phyloP scores from a whole-genome alignment of 1,140 invertebrate genomes.

The Drosophila setifemur region DNA sequence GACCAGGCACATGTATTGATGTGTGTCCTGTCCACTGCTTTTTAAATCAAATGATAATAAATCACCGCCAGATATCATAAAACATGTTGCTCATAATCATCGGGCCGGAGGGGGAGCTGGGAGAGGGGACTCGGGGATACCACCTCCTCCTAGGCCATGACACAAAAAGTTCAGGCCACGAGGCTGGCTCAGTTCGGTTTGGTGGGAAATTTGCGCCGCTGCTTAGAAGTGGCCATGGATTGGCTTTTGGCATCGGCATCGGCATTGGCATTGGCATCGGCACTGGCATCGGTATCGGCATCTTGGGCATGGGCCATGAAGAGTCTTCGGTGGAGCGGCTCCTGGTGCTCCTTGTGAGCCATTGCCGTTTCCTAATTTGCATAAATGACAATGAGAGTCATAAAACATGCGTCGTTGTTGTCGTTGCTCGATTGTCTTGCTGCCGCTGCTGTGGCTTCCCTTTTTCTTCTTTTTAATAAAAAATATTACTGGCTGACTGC shows the following conservation, averaged over 20 bases:
- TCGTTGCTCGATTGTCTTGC: slow-evolving; percentile 62
- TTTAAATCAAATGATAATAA: slow-evolving; percentile 83
- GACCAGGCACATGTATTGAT: slow-evolving; percentile 62
- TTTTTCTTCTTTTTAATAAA: slow-evolving; percentile 52
- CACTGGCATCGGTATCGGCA: not conserved
- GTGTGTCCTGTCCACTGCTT: slow-evolving; percentile 80
- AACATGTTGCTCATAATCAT: slow-evolving; percentile 80
- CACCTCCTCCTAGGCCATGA: slow-evolving; percentile 38
- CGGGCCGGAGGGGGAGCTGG: slow-evolving; percentile 28
- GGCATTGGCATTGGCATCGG: slow-evolving; percentile 2
- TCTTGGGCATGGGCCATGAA: slow-evolving; percentile 9
- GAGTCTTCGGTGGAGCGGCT: slow-evolving; percentile 25
- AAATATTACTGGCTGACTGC: slow-evolving; percentile 60
- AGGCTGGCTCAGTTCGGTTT: slow-evolving; percentile 18
- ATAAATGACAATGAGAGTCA: slow-evolving; percentile 82
- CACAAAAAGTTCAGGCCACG: slow-evolving; percentile 54
- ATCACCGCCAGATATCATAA: slow-evolving; percentile 82
- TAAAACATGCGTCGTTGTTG: slow-evolving; percentile 81
- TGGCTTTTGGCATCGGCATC: slow-evolving; percentile 28
- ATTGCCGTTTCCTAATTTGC: slow-evolving; percentile 73
- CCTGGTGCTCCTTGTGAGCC: slow-evolving; percentile 22
- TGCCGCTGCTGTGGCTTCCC: slow-evolving; percentile 4
- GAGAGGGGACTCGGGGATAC: not conserved
- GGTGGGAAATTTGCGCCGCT: slow-evolving; percentile 69
- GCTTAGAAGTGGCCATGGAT: slow-evolving; percentile 57